phyloP scores from a whole-genome alignment of 2,888 invertebrate genomes.

The Drosophila cracens region DNA sequence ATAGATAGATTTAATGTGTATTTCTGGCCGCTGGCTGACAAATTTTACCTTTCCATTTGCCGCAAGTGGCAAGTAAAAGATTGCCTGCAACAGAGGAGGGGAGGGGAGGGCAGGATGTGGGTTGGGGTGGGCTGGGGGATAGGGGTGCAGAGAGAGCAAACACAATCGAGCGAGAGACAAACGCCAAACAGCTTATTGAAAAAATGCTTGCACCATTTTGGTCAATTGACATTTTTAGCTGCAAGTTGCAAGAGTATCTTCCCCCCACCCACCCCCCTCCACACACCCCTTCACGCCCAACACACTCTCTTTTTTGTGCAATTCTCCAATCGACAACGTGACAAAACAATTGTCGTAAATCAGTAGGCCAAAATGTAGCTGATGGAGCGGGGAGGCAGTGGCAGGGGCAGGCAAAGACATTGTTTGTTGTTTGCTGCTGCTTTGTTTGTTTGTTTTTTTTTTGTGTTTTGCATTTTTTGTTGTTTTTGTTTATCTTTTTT shows the following conservation, averaged over 20 bases:
- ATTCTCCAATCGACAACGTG: constrained; percentile 68
- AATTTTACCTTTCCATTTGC: constrained; percentile 32
- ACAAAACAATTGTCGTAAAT: constrained; percentile 81
- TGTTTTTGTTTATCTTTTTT: constrained; percentile 19
- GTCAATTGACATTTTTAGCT: constrained; percentile 76
- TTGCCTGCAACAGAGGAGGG: constrained; percentile 2
- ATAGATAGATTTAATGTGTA: neutral
- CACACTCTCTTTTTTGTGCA: constrained; percentile 1
- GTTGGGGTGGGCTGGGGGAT: neutral
- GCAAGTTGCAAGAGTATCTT: constrained; percentile 22
- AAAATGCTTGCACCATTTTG: constrained; percentile 79
- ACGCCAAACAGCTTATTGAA: constrained; percentile 78
- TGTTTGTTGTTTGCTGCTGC: constrained; percentile 34
- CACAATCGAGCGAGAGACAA: constrained; percentile 58
- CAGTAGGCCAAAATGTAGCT: constrained; percentile 56
- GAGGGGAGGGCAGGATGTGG: neutral
- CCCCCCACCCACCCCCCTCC: neutral
- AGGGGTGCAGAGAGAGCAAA: neutral
- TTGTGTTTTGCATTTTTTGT: constrained; percentile 36
- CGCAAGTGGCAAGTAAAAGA: constrained; percentile 2
- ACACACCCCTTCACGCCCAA: neutral
- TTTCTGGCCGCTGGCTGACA: constrained; percentile 43
- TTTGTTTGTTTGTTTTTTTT: constrained; percentile 16
- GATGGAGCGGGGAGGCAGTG: constrained; percentile 8
- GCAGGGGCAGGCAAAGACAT: constrained; percentile 1